These are phyloP conservation scores for Indicator maculatus DNA, from an alignment of 2,113 vertebrate genomes.

Conservation along the genomic window DNA sequence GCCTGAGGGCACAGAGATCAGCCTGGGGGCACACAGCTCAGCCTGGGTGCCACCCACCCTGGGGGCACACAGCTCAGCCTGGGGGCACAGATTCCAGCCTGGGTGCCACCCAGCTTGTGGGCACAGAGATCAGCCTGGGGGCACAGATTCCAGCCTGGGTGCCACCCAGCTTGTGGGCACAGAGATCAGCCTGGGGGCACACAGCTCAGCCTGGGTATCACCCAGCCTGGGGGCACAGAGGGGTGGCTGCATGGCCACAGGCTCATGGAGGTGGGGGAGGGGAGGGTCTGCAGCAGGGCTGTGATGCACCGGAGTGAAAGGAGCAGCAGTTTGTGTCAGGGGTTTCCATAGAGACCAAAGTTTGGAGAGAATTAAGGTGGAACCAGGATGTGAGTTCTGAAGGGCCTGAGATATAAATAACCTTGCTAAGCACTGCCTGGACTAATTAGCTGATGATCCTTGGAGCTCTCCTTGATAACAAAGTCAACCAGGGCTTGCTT, in stretches of 20 bases:
- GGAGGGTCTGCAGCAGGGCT: background rate
- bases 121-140: no score
- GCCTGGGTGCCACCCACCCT: no score
- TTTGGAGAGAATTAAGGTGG: constrained; percentile 49
- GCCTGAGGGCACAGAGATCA: no score
- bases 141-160: no score
- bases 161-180: background rate
- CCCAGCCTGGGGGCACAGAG: no score
- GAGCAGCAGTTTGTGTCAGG: background rate
- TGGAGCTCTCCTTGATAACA: background rate
- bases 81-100: no score
- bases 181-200: background rate
- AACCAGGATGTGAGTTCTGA: constrained; percentile 51
- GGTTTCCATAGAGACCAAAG: constrained; percentile 73
- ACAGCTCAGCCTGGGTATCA: background rate
- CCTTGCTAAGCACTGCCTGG: background rate
- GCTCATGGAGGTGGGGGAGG: background rate
- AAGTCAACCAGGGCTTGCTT: background rate
- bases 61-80: no score
- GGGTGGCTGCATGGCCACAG: background rate
- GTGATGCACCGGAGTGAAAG: background rate
- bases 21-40: no score
- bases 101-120: no score
- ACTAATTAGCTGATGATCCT: constrained; percentile 48
- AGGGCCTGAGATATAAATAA: constrained; percentile 73